Evolutionary conservation across 2,113 vertebrate species (phyloP), one percentile per base, ranked within the genome.

Genomic region (Tragelaphus scriptus): DNA sequence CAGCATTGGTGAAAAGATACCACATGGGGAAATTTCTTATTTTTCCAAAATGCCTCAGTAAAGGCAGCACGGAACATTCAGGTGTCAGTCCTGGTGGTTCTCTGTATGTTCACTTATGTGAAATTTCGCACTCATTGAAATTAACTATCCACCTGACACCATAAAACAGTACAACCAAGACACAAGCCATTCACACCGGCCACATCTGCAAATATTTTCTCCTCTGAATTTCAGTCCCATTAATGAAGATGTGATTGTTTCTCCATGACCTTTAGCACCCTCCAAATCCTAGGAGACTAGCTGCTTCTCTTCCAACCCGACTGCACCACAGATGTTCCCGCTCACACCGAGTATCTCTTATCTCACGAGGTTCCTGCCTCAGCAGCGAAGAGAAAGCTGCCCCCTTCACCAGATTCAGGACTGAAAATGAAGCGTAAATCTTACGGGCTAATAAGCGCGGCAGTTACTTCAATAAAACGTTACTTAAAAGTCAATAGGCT

Each of bases 341-440:
- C 63, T 85, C 0, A 0, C 14, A 14, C 53, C 77, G 53, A 93
- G 13, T 49, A 85, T 82, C 88, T 97, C 77, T 56, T 94, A 95
- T 94, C 95, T 97, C 90, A 82, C 26, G 84, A 63, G 23, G 32
- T 23, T 97, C 26, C 81, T 65, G 84, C 91, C 63, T 75, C 61
- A 65, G 90, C 82, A 96, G 95, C 91, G 82, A 16, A 94, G 97
- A 79, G 81, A 98, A 98, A 91, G 91, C 95, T 93, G 96, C 81
- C 59, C 47, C 89, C 71, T 96, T 89, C 91, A 91, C 98, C 98
- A 98, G 98, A 98, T 98, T 98, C 96, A 95, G 96, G 98, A 98
- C 98, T 98, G 98, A 99, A 99, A 99, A 99, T 98, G 99, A 99
- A 99, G 99, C 99, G 98, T 99, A 99, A 99, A 99, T 99, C 99